Conservation (phyloP, 2,113 vertebrate genomes). For the Megaleporinus macrocephalus region DNA sequence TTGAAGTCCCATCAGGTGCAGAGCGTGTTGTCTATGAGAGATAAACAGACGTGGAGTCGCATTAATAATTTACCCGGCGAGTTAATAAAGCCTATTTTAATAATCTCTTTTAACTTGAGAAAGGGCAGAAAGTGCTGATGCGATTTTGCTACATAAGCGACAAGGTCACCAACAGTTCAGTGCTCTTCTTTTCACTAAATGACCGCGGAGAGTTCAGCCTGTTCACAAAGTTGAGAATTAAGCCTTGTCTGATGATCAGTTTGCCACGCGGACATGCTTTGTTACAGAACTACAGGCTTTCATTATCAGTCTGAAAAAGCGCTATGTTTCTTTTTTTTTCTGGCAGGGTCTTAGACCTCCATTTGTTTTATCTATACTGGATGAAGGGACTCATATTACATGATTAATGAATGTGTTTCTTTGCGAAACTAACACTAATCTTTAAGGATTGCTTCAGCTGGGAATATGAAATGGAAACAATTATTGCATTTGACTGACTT, state of each 20-base stretch:
- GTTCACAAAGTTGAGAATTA: constrained; percentile 10
- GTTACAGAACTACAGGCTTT: neutral
- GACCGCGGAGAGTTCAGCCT: neutral
- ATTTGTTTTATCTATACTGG: constrained; percentile 7
- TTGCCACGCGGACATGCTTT: neutral
- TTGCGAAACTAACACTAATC: neutral
- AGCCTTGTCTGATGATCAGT: neutral
- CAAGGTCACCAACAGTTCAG: constrained; percentile 32
- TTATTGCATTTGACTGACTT: no score
- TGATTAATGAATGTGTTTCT: neutral
- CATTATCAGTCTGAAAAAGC: neutral
- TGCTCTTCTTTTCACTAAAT: constrained; percentile 11
- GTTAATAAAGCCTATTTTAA: constrained; percentile 47
- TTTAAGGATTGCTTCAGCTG: neutral
- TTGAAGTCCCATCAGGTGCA: constrained; percentile 28
- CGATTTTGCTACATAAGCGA: neutral
- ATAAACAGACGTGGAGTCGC: constrained; percentile 31
- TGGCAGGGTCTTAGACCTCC: constrained; percentile 25
- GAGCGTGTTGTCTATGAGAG: constrained; percentile 10
- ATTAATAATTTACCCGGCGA: constrained; percentile 41
- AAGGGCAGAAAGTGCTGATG: constrained; percentile 35
- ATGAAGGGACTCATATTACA: constrained; percentile 24
- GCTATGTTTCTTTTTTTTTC: neutral
- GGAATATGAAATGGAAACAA: neutral
- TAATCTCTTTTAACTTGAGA: constrained; percentile 26